These are phyloP conservation scores for Vanacampus margaritifer DNA, from an alignment of 2,113 vertebrate genomes.

Conservation along the genomic window DNA sequence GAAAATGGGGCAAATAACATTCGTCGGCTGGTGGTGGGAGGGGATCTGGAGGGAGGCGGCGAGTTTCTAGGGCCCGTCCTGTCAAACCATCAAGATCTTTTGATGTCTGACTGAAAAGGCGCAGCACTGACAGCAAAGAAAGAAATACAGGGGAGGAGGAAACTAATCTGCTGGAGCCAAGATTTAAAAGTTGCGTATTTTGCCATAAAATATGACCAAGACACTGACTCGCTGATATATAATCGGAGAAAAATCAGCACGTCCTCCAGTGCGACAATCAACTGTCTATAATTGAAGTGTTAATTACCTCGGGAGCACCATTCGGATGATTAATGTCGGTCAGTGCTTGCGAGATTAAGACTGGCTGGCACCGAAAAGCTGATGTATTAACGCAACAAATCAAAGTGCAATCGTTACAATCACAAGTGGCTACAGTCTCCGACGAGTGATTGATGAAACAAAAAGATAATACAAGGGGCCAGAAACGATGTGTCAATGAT, in stretches of 20 bases:
- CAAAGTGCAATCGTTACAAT: conserved; percentile 45
- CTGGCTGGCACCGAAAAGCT: conserved; percentile 41
- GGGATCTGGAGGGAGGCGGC: conserved; percentile 58
- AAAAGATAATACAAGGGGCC: conserved; percentile 1
- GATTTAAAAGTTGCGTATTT: not conserved
- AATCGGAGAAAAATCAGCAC: conserved; percentile 29
- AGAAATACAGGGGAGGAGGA: conserved; percentile 28
- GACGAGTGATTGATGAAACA: not conserved
- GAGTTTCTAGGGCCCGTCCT: conserved; percentile 65
- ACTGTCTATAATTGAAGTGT: conserved; percentile 51
- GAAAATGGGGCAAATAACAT: conserved; percentile 74
- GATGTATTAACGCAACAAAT: conserved; percentile 51
- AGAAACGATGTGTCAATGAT: not conserved
- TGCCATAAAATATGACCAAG: conserved; percentile 39
- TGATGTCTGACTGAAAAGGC: conserved; percentile 58
- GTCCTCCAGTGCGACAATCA: conserved; percentile 50
- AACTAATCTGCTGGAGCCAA: conserved; percentile 19
- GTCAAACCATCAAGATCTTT: conserved; percentile 73
- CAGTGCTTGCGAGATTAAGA: conserved; percentile 33
- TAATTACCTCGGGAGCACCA: conserved; percentile 53
- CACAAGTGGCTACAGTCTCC: conserved; percentile 14
- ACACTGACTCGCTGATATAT: conserved; percentile 47
- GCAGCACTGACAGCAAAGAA: conserved; percentile 8
- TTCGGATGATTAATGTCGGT: conserved; percentile 53
- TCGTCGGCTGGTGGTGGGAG: conserved; percentile 66